These are phyloP conservation scores for Gallinago media DNA, from an alignment of 2,113 vertebrate genomes.

Conservation along the genomic window DNA sequence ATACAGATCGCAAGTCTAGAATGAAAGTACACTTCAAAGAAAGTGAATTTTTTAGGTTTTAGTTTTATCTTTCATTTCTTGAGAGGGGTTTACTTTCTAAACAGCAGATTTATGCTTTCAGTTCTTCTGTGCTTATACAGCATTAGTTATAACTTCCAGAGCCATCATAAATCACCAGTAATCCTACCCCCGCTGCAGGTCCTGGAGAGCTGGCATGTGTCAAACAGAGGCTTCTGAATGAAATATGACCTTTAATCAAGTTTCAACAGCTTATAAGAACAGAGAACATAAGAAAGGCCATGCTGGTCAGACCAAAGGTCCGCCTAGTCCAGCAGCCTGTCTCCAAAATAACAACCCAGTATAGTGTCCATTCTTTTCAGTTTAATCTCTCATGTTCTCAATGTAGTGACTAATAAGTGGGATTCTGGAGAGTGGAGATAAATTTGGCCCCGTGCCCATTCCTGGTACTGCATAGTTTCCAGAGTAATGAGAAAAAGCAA, in stretches of 20 bases:
- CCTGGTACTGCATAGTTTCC: not conserved
- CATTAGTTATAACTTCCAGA: not conserved
- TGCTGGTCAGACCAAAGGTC: not conserved
- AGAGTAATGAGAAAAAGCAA: not conserved
- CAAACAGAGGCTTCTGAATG: constrained; percentile 36
- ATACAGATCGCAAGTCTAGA: not conserved
- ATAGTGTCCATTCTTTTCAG: not conserved
- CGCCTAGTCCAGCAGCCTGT: not conserved
- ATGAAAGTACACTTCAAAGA: not conserved
- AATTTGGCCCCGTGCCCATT: not conserved
- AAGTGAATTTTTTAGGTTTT: not conserved
- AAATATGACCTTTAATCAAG: constrained; percentile 41
- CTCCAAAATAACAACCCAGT: not conserved
- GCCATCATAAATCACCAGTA: not conserved
- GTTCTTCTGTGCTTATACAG: not conserved
- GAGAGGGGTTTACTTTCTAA: not conserved
- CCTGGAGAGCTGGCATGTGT: not conserved
- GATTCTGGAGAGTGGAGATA: not conserved
- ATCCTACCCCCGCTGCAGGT: not conserved
- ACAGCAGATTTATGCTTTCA: not conserved
- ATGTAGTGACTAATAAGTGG: not conserved
- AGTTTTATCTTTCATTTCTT: not conserved
- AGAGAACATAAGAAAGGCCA: not conserved
- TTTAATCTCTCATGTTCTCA: not conserved
- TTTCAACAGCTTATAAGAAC: not conserved